phyloP scores from a whole-genome alignment of 2,113 vertebrate species.

The Notarius lentiginosus region DNA sequence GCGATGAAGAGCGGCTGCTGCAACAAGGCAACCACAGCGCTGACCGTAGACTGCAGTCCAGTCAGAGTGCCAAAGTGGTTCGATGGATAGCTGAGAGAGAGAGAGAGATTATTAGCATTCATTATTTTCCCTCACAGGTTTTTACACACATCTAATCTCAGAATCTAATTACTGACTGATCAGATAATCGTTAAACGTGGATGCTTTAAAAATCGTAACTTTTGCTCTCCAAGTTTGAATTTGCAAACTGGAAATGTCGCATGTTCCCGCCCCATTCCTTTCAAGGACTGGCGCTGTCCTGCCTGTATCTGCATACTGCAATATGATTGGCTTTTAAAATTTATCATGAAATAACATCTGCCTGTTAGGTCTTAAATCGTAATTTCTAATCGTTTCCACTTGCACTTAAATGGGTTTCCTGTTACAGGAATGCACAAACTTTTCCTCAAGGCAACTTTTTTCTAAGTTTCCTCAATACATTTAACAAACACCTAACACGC shows the following conservation, averaged over 20 bases:
- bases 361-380: background rate
- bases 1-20: slow-evolving; percentile 86
- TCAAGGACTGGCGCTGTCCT: background rate
- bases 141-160: background rate
- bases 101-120: background rate
- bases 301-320: background rate
- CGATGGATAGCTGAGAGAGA: slow-evolving; percentile 78
- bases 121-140: background rate
- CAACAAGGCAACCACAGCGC: slow-evolving; percentile 81
- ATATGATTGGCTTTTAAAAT: background rate
- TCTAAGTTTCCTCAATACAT: background rate
- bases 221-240: background rate
- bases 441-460: background rate
- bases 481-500: background rate
- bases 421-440: background rate
- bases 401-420: background rate
- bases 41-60: slow-evolving; percentile 89
- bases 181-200: background rate
- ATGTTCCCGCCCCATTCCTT: background rate
- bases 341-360: background rate
- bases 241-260: background rate
- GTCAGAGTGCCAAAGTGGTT: slow-evolving; percentile 88
- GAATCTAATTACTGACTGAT: background rate
- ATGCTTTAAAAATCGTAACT: background rate
- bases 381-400: background rate